A percentile compares a stretch with the other conserved stretches of the same genome.
phyloP scores from a whole-genome alignment of 2,797 vertebrate species.

The Varecia variegata region DNA sequence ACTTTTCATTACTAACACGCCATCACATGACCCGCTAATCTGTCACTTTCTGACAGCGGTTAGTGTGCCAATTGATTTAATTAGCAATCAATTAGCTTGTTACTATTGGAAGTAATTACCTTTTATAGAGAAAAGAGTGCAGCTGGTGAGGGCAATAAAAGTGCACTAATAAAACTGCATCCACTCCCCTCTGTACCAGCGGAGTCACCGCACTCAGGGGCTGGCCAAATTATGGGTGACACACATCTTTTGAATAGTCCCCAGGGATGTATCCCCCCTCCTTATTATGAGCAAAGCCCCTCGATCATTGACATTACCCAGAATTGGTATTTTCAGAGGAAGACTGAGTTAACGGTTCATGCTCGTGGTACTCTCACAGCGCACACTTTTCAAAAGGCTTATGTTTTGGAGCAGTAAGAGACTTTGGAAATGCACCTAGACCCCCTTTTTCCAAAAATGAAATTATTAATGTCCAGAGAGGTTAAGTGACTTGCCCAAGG shows the following conservation, averaged over 20 bases:
- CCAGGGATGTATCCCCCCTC: constrained; percentile 86
- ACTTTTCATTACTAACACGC: constrained; percentile 87
- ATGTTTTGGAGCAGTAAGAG: not conserved
- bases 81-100: constrained; percentile 99
- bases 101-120: constrained; percentile 99
- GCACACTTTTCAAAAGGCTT: not conserved
- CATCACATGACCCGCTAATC: constrained; percentile 92
- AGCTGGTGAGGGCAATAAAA: constrained; percentile 98
- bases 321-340: constrained; percentile 75
- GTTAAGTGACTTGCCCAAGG: constrained; percentile 18
- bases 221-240: constrained; percentile 92
- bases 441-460: not conserved
- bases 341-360: constrained; percentile 70
- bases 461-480: not conserved
- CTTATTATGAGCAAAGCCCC: constrained; percentile 90
- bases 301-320: constrained; percentile 81
- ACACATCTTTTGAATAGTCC: constrained; percentile 84
- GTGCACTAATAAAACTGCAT: constrained; percentile 93
- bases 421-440: not conserved
- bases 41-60: constrained; percentile 94
- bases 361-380: constrained; percentile 60
- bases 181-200: constrained; percentile 84
- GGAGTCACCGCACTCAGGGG: constrained; percentile 85
- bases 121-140: constrained; percentile 97
- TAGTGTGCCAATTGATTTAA: constrained; percentile 98